These are phyloP conservation scores for Drosophila takahashii DNA, from an alignment of 1,140 invertebrate genomes.

Conservation along the genomic window DNA sequence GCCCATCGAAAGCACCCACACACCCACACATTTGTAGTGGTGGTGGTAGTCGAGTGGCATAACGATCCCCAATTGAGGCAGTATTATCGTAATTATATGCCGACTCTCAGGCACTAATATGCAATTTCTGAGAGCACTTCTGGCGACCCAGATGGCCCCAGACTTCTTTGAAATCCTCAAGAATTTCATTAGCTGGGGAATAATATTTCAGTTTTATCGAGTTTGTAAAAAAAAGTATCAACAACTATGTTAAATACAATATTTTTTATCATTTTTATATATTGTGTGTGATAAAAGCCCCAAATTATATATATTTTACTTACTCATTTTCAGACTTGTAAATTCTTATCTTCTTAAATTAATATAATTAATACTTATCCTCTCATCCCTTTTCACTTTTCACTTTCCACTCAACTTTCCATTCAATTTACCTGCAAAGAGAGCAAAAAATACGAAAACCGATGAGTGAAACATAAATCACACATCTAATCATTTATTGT, in stretches of 20 bases:
- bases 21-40: background rate
- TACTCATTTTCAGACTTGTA: no score
- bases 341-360: no score
- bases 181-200: background rate
- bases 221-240: no score
- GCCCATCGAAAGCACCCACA: background rate
- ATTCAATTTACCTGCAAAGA: constrained; percentile 32
- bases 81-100: constrained; percentile 11
- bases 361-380: constrained; percentile 5
- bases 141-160: background rate
- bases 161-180: background rate
- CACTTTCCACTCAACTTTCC: constrained; percentile 2
- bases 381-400: background rate
- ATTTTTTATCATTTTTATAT: no score
- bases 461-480: constrained; percentile 30
- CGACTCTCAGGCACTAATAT: background rate
- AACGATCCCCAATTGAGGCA: constrained; percentile 16
- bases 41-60: constrained; percentile 13
- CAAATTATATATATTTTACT: no score
- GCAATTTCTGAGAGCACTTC: background rate
- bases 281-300: no score
- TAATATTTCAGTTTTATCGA: no score
- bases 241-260: no score
- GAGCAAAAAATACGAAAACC: background rate
- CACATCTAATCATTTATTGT: constrained; percentile 24